Percentiles rank a stretch among this genome's conserved stretches.
Evolutionary conservation across 2,113 vertebrate genomes (phyloP).

Genomic region (Melanerpes aurifrons): DNA sequence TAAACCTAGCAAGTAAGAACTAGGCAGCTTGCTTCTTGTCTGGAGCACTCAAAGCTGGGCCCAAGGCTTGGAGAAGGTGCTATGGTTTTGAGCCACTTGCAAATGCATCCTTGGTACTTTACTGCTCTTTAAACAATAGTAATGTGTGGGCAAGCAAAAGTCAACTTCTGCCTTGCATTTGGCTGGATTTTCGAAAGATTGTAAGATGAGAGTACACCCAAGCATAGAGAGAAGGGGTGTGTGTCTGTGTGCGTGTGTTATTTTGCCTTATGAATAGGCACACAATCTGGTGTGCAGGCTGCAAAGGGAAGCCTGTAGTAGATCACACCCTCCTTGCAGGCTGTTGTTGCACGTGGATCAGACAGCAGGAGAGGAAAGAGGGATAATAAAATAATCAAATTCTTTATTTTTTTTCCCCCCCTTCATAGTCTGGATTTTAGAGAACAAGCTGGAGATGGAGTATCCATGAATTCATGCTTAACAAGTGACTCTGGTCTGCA

Average conservation of each 20-base stretch:
- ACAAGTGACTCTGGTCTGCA: not conserved
- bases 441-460: not conserved
- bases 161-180: conserved; percentile 4
- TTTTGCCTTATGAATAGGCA: not conserved
- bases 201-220: not conserved
- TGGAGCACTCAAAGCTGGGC: not conserved
- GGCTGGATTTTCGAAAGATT: not conserved
- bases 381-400: not conserved
- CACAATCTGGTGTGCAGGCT: not conserved
- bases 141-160: not conserved
- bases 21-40: not conserved
- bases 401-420: not conserved
- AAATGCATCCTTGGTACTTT: not conserved
- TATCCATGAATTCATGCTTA: not conserved
- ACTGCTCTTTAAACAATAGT: not conserved
- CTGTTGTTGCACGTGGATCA: not conserved
- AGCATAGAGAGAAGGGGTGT: not conserved
- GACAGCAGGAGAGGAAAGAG: conserved; percentile 10
- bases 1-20: not conserved
- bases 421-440: not conserved
- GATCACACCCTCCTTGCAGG: not conserved
- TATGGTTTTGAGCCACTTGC: not conserved
- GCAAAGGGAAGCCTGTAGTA: not conserved
- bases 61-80: not conserved
- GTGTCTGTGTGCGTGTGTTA: not conserved